A percentile compares a stretch with the other conserved stretches of the same genome.
phyloP scores from a whole-genome alignment of 2,113 vertebrate species.

The Anthoscopus minutus region DNA sequence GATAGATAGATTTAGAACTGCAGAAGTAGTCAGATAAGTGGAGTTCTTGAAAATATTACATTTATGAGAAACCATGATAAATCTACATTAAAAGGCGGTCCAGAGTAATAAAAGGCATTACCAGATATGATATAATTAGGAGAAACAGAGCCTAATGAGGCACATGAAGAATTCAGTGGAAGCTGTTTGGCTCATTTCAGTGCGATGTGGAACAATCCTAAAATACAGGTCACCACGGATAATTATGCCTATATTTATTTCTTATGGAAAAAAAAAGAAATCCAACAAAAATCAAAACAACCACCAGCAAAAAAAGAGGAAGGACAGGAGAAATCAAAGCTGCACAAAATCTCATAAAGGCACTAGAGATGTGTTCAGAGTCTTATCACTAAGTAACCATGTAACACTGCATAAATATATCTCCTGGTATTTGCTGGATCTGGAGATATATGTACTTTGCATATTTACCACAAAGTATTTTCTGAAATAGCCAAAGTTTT shows the following conservation, averaged over 20 bases:
- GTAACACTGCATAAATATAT: not conserved
- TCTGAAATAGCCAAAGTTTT: not conserved
- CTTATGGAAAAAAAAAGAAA: not conserved
- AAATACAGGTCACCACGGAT: not conserved
- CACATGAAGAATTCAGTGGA: not conserved
- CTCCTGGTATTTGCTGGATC: not conserved
- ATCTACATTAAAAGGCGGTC: not conserved
- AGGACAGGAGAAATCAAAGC: not conserved
- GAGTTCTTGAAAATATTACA: not conserved
- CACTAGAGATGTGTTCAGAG: not conserved
- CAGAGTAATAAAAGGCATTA: not conserved
- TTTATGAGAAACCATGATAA: not conserved
- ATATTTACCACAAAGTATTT: not conserved
- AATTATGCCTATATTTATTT: not conserved
- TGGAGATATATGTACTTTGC: not conserved
- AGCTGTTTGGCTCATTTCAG: not conserved
- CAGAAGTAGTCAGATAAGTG: not conserved
- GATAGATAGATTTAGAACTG: not conserved
- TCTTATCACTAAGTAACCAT: not conserved
- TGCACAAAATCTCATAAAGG: not conserved
- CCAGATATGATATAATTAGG: not conserved
- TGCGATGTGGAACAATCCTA: not conserved
- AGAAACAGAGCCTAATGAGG: not conserved
- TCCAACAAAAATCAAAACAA: too few species aligned
- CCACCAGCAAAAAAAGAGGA: not conserved